These are phyloP conservation scores for Melanotaenia duboulayi DNA, from an alignment of 2,113 vertebrate genomes.

Conservation along the genomic window DNA sequence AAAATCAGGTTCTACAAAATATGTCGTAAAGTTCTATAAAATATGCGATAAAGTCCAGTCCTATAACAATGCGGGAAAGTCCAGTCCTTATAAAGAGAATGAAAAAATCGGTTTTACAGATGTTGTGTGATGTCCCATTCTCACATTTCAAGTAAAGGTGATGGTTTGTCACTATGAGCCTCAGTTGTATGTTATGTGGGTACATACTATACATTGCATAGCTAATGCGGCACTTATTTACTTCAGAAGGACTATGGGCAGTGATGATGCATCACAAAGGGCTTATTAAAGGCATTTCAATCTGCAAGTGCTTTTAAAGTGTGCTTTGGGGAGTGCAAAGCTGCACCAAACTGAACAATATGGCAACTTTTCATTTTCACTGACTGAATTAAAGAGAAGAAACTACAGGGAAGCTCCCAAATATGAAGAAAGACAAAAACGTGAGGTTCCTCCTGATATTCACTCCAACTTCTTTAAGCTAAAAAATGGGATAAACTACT, in stretches of 20 bases:
- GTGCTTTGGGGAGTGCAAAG: slow-evolving; percentile 85
- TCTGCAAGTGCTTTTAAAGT: slow-evolving; percentile 90
- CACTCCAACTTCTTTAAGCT: no score
- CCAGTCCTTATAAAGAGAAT: no score
- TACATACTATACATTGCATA: slow-evolving; percentile 96
- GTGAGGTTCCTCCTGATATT: slow-evolving; percentile 1
- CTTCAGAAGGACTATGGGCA: slow-evolving; percentile 76
- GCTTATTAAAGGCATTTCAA: slow-evolving; percentile 89
- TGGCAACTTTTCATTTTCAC: slow-evolving; percentile 71
- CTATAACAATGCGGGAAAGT: no score
- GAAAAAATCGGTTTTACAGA: no score
- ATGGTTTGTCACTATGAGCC: slow-evolving; percentile 82
- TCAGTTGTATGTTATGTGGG: slow-evolving; percentile 86
- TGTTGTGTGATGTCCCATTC: not conserved
- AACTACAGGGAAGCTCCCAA: not conserved
- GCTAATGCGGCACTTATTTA: slow-evolving; percentile 90
- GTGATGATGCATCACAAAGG: slow-evolving; percentile 77
- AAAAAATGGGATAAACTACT: no score
- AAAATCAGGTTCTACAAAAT: not conserved
- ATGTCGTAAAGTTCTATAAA: not conserved
- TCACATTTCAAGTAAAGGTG: slow-evolving; percentile 95
- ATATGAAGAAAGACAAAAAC: not conserved
- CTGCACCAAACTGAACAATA: slow-evolving; percentile 76
- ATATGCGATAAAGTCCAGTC: no score
- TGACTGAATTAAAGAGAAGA: slow-evolving; percentile 15